Conservation (phyloP, 1,140 invertebrate genomes). For the Tenebrio molitor region DNA sequence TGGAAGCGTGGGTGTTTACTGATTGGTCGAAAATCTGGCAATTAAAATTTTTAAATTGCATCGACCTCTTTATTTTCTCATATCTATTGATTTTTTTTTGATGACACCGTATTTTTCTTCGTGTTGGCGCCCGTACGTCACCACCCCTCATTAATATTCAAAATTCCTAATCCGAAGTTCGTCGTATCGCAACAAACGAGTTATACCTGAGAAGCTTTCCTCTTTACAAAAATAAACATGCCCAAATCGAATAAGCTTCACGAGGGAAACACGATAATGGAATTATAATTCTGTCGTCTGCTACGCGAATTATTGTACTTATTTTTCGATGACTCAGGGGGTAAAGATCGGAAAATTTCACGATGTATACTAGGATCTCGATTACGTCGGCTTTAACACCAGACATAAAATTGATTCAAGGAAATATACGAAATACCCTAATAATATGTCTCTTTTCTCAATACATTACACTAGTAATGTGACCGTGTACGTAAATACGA, state of each 20-base stretch:
- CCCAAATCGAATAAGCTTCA: neutral
- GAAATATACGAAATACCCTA: too few species aligned
- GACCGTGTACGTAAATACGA: too few species aligned
- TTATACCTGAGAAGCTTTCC: neutral
- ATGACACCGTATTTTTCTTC: neutral
- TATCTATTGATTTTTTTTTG: constrained; percentile 3
- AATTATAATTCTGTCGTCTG: neutral
- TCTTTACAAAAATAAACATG: neutral
- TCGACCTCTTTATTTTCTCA: neutral
- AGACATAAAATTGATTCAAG: too few species aligned
- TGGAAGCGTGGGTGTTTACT: neutral
- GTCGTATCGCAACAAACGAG: neutral
- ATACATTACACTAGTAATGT: too few species aligned
- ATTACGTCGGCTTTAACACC: too few species aligned
- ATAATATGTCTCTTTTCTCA: too few species aligned
- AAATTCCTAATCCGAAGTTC: neutral
- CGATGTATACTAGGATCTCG: too few species aligned
- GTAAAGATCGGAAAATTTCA: too few species aligned
- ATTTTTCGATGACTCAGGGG: too few species aligned
- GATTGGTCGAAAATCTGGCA: neutral
- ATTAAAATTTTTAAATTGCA: constrained; percentile 18
- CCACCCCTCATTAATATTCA: neutral
- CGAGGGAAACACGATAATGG: neutral
- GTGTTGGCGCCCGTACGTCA: neutral
- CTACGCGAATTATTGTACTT: too few species aligned